phyloP scores from a whole-genome alignment of 2,888 invertebrate species.

The Microplitis deprimator region DNA sequence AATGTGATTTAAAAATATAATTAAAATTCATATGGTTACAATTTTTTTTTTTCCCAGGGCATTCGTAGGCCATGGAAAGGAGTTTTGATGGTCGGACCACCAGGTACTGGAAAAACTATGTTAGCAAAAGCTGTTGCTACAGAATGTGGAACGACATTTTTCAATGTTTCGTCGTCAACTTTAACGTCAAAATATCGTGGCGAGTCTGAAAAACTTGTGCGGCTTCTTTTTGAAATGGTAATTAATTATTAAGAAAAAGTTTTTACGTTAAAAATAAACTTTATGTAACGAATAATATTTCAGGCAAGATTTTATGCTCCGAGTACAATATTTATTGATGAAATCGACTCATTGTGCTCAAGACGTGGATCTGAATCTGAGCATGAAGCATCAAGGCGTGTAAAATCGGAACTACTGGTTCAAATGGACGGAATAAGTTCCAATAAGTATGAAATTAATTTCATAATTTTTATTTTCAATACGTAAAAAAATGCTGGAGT shows the following conservation, averaged over 20 bases:
- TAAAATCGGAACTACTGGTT: conserved; percentile 96
- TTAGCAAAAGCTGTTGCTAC: conserved; percentile 98
- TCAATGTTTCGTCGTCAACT: conserved; percentile 96
- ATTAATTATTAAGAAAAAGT: conserved; percentile 48
- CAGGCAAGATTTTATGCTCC: conserved; percentile 98
- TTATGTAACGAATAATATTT: neutral
- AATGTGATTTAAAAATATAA: neutral
- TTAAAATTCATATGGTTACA: neutral
- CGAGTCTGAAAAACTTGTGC: conserved; percentile 98
- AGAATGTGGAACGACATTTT: conserved; percentile 97
- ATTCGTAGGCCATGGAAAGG: conserved; percentile 98
- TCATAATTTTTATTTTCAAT: conserved; percentile 14
- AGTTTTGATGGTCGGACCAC: conserved; percentile 94
- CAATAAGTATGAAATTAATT: conserved; percentile 70
- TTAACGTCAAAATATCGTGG: conserved; percentile 98
- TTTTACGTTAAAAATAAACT: neutral
- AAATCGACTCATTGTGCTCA: conserved; percentile 98
- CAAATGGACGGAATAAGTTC: conserved; percentile 98
- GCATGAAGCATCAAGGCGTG: conserved; percentile 96
- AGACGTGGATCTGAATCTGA: conserved; percentile 95
- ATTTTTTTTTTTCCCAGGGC: conserved; percentile 74
- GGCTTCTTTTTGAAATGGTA: conserved; percentile 97
- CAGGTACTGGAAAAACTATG: conserved; percentile 96
- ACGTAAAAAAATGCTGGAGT: no score
- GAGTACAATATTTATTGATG: conserved; percentile 98